Percentiles rank a stretch among this genome's conserved stretches.
phyloP scores from a whole-genome alignment of 2,113 vertebrate species.

The Panurus biarmicus region DNA sequence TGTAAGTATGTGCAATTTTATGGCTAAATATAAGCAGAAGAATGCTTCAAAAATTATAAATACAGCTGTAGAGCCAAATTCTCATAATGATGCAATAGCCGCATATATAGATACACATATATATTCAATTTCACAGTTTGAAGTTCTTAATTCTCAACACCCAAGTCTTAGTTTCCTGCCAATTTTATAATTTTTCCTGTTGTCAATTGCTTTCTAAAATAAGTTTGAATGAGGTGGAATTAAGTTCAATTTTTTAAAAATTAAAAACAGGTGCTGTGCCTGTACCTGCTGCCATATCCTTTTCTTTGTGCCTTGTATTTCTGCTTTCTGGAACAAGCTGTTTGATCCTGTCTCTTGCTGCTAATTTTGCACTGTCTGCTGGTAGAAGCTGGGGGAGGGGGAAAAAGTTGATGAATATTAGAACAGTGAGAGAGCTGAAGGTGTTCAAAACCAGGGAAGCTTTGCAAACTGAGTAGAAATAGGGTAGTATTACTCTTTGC shows the following conservation, averaged over 20 bases:
- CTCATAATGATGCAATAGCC: neutral
- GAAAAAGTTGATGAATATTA: neutral
- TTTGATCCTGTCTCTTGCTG: neutral
- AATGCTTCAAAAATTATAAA: constrained; percentile 16
- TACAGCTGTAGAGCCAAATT: constrained; percentile 24
- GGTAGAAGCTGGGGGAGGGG: neutral
- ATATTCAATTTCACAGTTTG: constrained; percentile 3
- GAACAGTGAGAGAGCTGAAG: neutral
- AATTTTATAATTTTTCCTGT: constrained; percentile 21
- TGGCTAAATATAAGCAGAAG: constrained; percentile 32
- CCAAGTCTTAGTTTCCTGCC: neutral
- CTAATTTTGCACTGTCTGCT: neutral
- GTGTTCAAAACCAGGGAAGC: neutral
- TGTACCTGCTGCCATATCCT: neutral
- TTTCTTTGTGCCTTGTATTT: neutral
- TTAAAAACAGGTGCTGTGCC: neutral
- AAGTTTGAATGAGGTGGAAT: neutral
- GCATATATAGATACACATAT: neutral
- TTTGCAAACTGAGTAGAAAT: neutral
- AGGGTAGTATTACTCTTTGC: neutral
- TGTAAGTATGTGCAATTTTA: neutral
- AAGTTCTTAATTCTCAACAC: neutral
- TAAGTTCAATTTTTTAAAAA: neutral
- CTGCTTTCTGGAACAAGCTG: neutral
- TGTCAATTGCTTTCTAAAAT: constrained; percentile 32